Conservation (phyloP, 2,113 vertebrate genomes). For the Synodontis membranacea region DNA sequence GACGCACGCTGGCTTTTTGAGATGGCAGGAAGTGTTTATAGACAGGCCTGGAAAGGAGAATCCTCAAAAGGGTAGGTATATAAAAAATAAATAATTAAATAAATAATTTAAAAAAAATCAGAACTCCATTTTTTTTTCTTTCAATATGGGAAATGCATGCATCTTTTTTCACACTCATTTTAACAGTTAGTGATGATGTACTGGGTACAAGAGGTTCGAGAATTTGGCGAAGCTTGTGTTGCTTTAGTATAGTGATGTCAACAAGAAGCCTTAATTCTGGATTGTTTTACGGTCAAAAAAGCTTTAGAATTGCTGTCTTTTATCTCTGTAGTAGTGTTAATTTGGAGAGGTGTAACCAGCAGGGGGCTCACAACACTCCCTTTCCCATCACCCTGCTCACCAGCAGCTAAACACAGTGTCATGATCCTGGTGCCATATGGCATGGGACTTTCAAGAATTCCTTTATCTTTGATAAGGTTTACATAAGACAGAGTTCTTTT, state of each 20-base stretch:
- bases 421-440: too few relatives aligned
- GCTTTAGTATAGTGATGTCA: background rate
- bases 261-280: background rate
- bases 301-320: too few relatives aligned
- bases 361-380: too few relatives aligned
- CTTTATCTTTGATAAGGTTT: background rate
- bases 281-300: background rate
- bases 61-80: background rate
- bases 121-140: background rate
- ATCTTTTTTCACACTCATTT: background rate
- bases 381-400: too few relatives aligned
- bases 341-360: too few relatives aligned
- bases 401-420: too few relatives aligned
- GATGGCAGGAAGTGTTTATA: constrained; percentile 74
- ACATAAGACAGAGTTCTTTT: background rate
- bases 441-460: background rate
- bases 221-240: background rate
- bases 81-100: too few relatives aligned
- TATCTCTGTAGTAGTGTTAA: too few relatives aligned
- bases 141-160: background rate
- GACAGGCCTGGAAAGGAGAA: constrained; percentile 67
- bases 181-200: background rate
- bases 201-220: background rate
- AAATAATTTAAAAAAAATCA: too few relatives aligned
- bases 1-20: constrained; percentile 80